Conservation (phyloP, 2,797 vertebrate species). For the Pseudochirops corinnae region DNA sequence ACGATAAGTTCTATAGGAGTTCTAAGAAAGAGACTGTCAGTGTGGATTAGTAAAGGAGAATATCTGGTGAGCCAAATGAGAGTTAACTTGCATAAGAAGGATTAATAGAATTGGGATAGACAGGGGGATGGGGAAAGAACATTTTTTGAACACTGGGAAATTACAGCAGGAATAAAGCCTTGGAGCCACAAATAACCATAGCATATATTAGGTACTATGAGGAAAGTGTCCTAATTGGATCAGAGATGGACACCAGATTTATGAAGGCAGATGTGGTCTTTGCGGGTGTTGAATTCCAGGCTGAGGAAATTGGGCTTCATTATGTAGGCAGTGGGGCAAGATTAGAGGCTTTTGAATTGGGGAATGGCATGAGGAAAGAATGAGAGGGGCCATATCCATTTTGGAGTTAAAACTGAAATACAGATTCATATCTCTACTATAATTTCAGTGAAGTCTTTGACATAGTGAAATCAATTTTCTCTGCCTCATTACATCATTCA, state of each 20-base stretch:
- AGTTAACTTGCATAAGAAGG: not conserved
- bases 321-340: not conserved
- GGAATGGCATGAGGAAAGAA: not conserved
- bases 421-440: not conserved
- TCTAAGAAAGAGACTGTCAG: not conserved
- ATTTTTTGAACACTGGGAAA: not conserved
- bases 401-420: not conserved
- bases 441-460: not conserved
- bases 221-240: not conserved
- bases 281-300: not conserved
- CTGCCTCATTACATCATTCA: conserved; percentile 9
- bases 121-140: not conserved
- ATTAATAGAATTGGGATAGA: not conserved
- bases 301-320: not conserved
- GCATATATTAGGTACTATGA: not conserved
- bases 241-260: not conserved
- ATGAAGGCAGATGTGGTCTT: not conserved
- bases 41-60: not conserved
- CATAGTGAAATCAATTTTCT: not conserved
- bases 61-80: not conserved
- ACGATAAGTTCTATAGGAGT: not conserved
- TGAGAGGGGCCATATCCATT: not conserved
- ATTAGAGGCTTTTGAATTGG: not conserved
- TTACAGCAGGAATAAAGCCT: not conserved
- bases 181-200: not conserved